Evolutionary conservation across 2,888 invertebrate genomes (phyloP), one percentile per base, ranked within the genome.

Genomic region (Herminia tarsipennalis): DNA sequence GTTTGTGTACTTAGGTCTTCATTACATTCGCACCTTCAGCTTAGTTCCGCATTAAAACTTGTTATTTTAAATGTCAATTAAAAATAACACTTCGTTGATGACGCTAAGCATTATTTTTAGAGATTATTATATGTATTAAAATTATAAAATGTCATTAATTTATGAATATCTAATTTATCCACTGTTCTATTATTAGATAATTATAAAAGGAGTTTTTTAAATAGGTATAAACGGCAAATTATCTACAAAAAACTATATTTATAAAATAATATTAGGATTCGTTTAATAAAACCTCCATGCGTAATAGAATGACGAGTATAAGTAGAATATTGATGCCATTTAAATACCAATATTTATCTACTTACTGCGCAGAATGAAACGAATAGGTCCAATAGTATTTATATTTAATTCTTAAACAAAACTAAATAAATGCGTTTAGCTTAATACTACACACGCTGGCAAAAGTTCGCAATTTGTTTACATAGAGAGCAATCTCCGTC

Each of bases 341-440:
- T 21, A 16, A 20, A 14, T 32, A 5, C 14, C 5, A 17, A 9
- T 35, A 25, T 12, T 3, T 5, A 10, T 28, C n/a, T n/a, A 24
- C n/a, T 6, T 8, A 17, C 14, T 30, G 27, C 47, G 52, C 46
- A 17, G 42, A 36, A 42, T 33, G 18, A 37, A 10, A 13, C 12
- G 0, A 27, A 27, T 14, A 8, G 10, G 8, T 14, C 16, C 9
- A 33, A 6, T 14, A 13, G n/a, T n/a, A 5, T 27, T 36, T 18
- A 13, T 10, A 17, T 20, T 21, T 20, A 27, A 10, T 27, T 18
- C 20, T 25, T 47, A 57, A 22, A 53, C 13, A 53, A 27, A 37
- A 35, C 41, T 56, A 43, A 46, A 58, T 70, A 70, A 73, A 74
- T 72, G 66, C 69, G 68, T 74, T 68, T 75, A 69, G 68, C 66